Evolutionary conservation across 2,113 vertebrate species (phyloP), one percentile per base, ranked within the genome.

Genomic region (Chionomys nivalis): DNA sequence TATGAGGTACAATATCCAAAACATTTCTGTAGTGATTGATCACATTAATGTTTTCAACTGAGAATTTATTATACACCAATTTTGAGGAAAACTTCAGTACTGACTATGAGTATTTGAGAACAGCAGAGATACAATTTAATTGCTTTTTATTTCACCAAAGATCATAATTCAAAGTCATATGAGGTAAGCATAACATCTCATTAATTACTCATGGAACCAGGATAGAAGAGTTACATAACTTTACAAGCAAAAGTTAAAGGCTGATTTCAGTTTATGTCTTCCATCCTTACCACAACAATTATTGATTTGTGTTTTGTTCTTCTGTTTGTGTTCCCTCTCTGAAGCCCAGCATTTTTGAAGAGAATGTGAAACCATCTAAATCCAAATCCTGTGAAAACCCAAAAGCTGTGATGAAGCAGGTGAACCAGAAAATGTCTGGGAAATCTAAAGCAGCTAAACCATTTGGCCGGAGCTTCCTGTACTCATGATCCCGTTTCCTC

Each of bases 331-430:
- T 94, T 91, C 9, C 96, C 19, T 94, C 76, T 90, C 52, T 82
- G 52, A 91, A 96, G 89, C 31, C 36, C 11, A 3, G 23, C 26
- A 68, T 39, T 39, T 83, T n/a, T 3, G 0, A 94, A 83, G 17
- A 75, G 9, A 10, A 24, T 36, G n/a, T 75, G 33, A 90, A 66
- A 33, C 4, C 13, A 49, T 9, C 3, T 72, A 66, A 58, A 72
- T 7, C 1, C 44, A 47, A 21, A 66, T 5, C 0, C 9, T 0
- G 1, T 44, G 28, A 2, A 58, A 21, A 31, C 1, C 3, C 11
- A 78, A 65, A 0, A 68, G 5, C 14, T 39, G 7, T 4, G 7
- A 0, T 1, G 7, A 21, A 13, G 26, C 14, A 19, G n/a, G 31
- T 0, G n/a, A 14, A 31, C 58, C 1, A 44, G 9, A 2, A n/a